Base-by-base conservation (phyloP, 2,888 invertebrate genomes). In the Bellardia bayeri region DNA sequence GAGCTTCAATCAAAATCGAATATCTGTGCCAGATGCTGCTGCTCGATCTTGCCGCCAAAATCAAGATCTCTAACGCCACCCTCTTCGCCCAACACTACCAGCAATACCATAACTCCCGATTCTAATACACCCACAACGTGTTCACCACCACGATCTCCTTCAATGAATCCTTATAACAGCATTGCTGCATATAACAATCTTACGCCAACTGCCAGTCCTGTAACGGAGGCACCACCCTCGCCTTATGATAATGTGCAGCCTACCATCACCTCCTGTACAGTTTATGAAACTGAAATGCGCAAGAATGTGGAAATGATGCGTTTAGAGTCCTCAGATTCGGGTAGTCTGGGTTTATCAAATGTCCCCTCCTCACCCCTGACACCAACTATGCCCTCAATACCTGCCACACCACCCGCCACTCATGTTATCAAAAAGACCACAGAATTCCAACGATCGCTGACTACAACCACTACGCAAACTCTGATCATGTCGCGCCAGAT, bases 21-120 rank as follows among this genome's bases (percentile, higher is more conserved):
- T 81, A 89, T 93, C 40, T 94, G 93, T 84, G 90, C 92, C 49
- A 92, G 92, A 69, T 94, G 94, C 81, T 93, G 93, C 78, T 93
- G 93, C 86, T 90, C 90, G 78, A 85, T 92, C 61, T 69, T 79
- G 64, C 63, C 72, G 2, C 58, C 80, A 40, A 87, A 86, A 64
- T 85, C 84, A n/a, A 82, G 82, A 79, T 82, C 88, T 37, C 61
- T 74, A 23, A 88, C 82, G 23, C 88, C 85, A 13, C 83, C 86
- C 3, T 80, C 82, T n/a, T 88, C 88, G 30, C 86, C 88, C 16
- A 86, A 82, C 37, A 86, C 87, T 3, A 84, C 86, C 63, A 87
- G 85, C 61, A 69, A 88, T 79, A 87, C 85, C 71, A 75, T 90
- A 87, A 87, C 89, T 37, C 86, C 91, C 8, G 87, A 86, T 37